These are phyloP conservation scores for Dinomys branickii DNA, from an alignment of 2,113 vertebrate species.

Conservation along the genomic window DNA sequence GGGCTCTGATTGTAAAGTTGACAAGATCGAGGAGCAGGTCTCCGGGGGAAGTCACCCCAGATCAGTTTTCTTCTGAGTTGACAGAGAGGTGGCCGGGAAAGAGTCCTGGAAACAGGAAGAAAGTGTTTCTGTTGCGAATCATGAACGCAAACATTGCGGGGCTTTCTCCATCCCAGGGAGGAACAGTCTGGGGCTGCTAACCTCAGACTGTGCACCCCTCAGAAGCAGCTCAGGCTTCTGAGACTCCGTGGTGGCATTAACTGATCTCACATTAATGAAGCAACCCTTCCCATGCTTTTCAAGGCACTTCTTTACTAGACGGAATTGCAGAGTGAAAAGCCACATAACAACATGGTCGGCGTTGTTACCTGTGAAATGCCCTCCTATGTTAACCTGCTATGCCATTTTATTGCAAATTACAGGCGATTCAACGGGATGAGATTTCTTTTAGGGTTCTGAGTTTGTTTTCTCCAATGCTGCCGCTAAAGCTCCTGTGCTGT, in stretches of 20 bases:
- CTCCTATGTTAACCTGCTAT: slow-evolving; percentile 62
- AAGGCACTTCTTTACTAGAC: slow-evolving; percentile 67
- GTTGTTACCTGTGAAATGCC: slow-evolving; percentile 51
- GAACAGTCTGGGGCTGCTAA: neutral
- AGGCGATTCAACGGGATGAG: slow-evolving; percentile 16
- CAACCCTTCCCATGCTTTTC: slow-evolving; percentile 66
- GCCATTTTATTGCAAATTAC: slow-evolving; percentile 66
- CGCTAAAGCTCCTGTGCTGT: neutral
- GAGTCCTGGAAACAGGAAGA: slow-evolving; percentile 79
- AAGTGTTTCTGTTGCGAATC: slow-evolving; percentile 78
- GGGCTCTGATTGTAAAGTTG: neutral
- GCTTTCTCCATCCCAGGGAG: slow-evolving; percentile 75
- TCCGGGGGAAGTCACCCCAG: slow-evolving; percentile 73
- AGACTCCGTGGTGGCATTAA: slow-evolving; percentile 57
- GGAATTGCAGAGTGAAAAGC: slow-evolving; percentile 70
- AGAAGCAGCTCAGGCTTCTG: slow-evolving; percentile 67
- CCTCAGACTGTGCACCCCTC: slow-evolving; percentile 29
- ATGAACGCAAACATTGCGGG: slow-evolving; percentile 65
- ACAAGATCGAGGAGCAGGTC: slow-evolving; percentile 71
- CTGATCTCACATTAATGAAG: slow-evolving; percentile 66
- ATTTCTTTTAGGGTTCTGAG: slow-evolving; percentile 57
- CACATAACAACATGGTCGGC: slow-evolving; percentile 36
- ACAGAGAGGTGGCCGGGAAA: slow-evolving; percentile 78
- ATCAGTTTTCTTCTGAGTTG: slow-evolving; percentile 66
- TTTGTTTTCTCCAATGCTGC: slow-evolving; percentile 53